Evolutionary conservation across 2,888 invertebrate genomes (phyloP).

Genomic region (Stenolophus ochropezus): DNA sequence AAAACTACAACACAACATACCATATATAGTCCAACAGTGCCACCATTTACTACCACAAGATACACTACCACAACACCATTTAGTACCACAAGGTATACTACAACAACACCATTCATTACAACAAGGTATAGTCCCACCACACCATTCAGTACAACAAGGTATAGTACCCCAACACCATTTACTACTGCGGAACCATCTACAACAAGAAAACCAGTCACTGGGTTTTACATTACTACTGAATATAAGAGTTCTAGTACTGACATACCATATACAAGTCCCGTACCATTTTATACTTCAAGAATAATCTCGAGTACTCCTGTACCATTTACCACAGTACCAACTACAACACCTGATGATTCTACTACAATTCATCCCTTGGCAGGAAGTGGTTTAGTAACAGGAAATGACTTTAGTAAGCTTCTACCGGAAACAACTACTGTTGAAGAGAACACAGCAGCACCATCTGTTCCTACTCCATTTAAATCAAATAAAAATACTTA

Average conservation of each 20-base stretch:
- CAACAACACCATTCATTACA: conserved; percentile 3
- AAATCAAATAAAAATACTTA: conserved; percentile 16
- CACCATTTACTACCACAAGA: conserved; percentile 51
- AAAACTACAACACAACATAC: conserved; percentile 59
- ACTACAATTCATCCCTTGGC: conserved; percentile 12
- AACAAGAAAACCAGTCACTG: conserved; percentile 25
- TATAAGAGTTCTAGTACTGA: conserved; percentile 14
- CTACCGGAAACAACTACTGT: background rate
- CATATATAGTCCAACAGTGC: conserved; percentile 56
- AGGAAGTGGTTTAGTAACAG: conserved; percentile 36
- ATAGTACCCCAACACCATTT: conserved; percentile 1
- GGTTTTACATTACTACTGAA: conserved; percentile 53
- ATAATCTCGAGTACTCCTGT: background rate
- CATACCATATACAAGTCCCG: background rate
- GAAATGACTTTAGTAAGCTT: conserved; percentile 16
- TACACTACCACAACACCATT: conserved; percentile 34
- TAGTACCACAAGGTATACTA: conserved; percentile 26
- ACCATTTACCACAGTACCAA: conserved; percentile 26
- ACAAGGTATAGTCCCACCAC: conserved; percentile 11
- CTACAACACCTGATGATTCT: conserved; percentile 19
- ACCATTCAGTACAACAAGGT: background rate
- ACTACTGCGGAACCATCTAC: background rate
- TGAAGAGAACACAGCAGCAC: conserved; percentile 26
- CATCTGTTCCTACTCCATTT: conserved; percentile 50
- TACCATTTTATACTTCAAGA: background rate